Conservation (phyloP, 2,797 vertebrate genomes). For the Prunella strophiata region DNA sequence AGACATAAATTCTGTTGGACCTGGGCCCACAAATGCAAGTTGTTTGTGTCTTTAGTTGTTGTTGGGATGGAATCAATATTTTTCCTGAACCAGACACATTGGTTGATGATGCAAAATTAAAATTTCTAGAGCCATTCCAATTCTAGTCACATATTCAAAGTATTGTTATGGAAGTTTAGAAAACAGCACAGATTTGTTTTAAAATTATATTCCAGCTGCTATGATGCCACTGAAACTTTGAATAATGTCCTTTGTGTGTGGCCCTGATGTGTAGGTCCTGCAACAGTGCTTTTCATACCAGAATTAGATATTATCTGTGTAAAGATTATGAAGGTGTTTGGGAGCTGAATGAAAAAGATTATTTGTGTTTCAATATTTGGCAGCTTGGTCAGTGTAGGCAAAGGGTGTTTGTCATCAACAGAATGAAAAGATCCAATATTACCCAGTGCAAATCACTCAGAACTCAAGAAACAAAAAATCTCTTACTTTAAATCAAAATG, state of each 20-base stretch:
- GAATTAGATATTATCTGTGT: neutral
- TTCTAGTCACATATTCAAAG: neutral
- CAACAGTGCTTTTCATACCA: neutral
- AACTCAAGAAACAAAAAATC: neutral
- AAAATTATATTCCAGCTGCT: neutral
- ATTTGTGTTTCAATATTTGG: conserved; percentile 15
- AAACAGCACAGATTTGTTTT: neutral
- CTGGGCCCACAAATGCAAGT: neutral
- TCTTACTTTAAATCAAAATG: conserved; percentile 5
- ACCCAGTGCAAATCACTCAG: neutral
- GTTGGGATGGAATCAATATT: neutral
- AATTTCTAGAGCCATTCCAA: neutral
- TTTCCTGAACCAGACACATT: neutral
- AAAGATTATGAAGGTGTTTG: neutral
- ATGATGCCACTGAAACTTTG: neutral
- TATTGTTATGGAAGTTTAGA: neutral
- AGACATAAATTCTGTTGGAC: neutral
- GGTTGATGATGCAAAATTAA: neutral
- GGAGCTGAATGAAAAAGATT: neutral
- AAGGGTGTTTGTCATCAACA: neutral
- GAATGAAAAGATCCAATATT: neutral
- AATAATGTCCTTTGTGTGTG: neutral
- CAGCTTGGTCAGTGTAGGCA: neutral
- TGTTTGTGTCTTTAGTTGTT: neutral
- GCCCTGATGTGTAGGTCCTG: neutral